These are phyloP conservation scores for Panorpa germanica DNA, from an alignment of 2,888 invertebrate genomes.

Conservation along the genomic window DNA sequence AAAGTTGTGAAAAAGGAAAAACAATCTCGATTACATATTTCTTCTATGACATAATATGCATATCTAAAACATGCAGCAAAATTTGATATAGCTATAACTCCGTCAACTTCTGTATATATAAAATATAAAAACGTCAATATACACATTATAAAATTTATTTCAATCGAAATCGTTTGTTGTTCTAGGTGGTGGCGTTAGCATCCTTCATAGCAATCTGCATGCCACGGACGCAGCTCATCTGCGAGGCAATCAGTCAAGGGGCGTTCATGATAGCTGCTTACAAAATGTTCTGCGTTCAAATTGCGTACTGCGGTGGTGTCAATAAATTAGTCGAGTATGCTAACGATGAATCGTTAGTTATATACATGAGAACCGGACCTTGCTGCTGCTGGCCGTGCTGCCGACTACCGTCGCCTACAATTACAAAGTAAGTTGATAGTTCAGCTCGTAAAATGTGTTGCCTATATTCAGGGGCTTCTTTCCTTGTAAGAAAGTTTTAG, in stretches of 20 bases:
- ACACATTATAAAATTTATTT: conserved; percentile 7
- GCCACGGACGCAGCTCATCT: conserved; percentile 42
- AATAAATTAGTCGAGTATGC: conserved; percentile 32
- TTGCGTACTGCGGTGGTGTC: conserved; percentile 43
- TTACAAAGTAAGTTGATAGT: conserved; percentile 29
- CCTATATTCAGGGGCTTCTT: no score
- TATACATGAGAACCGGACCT: conserved; percentile 40
- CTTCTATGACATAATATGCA: no score
- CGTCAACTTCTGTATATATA: no score
- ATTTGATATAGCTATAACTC: no score
- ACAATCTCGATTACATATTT: no score
- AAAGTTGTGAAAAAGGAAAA: no score
- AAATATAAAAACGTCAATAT: no score
- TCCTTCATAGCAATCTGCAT: conserved; percentile 36
- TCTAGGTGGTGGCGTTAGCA: conserved; percentile 36
- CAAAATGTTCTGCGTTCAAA: conserved; percentile 44
- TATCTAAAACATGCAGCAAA: no score
- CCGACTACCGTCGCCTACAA: conserved; percentile 31
- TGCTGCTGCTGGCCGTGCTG: conserved; percentile 61
- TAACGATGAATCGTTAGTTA: conserved; percentile 7
- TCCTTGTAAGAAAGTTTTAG: no score
- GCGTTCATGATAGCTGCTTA: conserved; percentile 49
- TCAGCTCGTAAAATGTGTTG: conserved; percentile 1
- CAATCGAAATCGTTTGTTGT: conserved; percentile 9
- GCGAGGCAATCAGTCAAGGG: conserved; percentile 49